These are phyloP conservation scores for Galemys pyrenaicus DNA, from an alignment of 2,113 vertebrate genomes.

Conservation along the genomic window DNA sequence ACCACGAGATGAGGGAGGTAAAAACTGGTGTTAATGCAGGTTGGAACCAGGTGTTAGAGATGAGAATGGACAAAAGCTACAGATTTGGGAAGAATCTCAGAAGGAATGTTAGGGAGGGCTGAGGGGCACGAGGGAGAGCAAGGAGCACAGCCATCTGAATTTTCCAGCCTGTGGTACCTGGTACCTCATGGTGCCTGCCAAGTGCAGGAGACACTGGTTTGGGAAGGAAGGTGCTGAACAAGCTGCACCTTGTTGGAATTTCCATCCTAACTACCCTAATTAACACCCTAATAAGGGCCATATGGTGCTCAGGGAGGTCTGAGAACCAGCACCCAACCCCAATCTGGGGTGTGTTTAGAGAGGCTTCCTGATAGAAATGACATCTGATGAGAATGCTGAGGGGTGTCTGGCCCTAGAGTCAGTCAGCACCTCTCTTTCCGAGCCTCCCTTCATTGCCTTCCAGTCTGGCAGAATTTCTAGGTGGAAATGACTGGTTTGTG, in stretches of 20 bases:
- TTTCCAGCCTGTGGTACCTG: not conserved
- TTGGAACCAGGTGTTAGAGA: not conserved
- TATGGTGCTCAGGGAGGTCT: not conserved
- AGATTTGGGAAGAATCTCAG: not conserved
- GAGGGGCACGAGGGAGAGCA: not conserved
- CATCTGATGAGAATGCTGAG: not conserved
- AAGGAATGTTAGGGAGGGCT: not conserved
- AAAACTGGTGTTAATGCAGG: not conserved
- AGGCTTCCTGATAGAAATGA: not conserved
- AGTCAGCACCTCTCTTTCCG: not conserved
- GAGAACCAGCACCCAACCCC: not conserved
- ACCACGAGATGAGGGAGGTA: not conserved
- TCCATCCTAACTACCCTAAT: no score
- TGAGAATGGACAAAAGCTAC: not conserved
- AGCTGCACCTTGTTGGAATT: fast-evolving
- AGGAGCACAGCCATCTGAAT: not conserved
- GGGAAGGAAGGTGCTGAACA: not conserved
- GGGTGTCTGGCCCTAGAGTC: not conserved
- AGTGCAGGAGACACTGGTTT: not conserved
- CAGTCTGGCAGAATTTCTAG: not conserved
- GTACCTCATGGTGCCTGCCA: not conserved
- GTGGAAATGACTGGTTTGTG: not conserved
- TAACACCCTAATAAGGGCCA: no score
- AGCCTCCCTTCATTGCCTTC: not conserved
- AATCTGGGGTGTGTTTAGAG: no score